Percentiles rank a stretch among this genome's conserved stretches.
Conservation (phyloP, 2,797 vertebrate genomes). For the Hapalemur alaotrensis region DNA sequence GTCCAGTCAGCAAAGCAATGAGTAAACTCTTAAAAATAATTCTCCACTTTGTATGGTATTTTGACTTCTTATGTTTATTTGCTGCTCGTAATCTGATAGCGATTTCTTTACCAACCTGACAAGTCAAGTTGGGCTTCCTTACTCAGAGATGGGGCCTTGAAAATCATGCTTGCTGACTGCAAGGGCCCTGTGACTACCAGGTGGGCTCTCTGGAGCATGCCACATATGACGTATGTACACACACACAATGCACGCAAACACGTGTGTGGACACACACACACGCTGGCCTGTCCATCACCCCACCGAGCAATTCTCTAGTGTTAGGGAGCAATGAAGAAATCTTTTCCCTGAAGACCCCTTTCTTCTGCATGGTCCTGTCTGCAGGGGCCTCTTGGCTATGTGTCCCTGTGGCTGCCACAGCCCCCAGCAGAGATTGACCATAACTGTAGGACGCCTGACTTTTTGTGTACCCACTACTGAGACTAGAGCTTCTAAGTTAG, state of each 20-base stretch:
- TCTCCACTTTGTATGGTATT: neutral
- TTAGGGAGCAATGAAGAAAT: neutral
- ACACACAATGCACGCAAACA: neutral
- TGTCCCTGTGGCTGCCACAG: neutral
- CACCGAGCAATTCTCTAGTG: neutral
- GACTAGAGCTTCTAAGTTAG: neutral
- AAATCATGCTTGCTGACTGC: neutral
- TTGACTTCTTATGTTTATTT: neutral
- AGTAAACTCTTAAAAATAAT: neutral
- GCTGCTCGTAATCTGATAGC: neutral
- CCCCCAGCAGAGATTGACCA: neutral
- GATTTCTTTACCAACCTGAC: neutral
- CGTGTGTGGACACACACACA: no score
- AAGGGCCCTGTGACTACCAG: neutral
- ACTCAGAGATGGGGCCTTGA: neutral
- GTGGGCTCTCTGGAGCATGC: neutral
- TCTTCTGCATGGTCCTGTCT: neutral
- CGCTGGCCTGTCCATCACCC: neutral
- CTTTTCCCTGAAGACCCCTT: neutral
- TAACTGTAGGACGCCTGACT: neutral
- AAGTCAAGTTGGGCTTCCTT: neutral
- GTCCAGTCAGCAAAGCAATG: neutral
- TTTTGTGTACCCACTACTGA: no score
- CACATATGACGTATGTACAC: neutral
- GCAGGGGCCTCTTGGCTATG: neutral